phyloP scores from a whole-genome alignment of 35 echinoderm and acorn worm species.

The Ptychodera flava region DNA sequence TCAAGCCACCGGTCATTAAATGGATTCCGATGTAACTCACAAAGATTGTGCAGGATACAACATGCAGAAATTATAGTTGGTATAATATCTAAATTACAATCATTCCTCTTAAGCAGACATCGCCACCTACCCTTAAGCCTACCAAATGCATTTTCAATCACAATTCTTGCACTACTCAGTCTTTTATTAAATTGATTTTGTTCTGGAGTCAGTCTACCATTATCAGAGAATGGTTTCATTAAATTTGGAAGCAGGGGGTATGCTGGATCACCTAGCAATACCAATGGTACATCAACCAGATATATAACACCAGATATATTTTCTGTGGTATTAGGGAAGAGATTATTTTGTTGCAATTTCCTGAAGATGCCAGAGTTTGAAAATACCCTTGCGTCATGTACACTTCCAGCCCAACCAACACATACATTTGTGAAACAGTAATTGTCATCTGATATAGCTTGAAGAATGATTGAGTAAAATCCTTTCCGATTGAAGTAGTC shows the following conservation, averaged over 20 bases:
- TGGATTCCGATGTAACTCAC: neutral
- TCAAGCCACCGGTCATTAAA: too few species aligned
- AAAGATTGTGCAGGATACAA: constrained; percentile 26
- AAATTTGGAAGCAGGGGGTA: constrained; percentile 24
- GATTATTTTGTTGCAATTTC: too few species aligned
- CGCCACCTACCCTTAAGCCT: constrained; percentile 23
- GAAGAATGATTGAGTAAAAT: constrained; percentile 12
- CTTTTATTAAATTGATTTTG: constrained; percentile 10
- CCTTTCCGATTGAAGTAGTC: constrained; percentile 43
- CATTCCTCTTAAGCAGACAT: constrained; percentile 5
- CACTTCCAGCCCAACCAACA: constrained; percentile 40
- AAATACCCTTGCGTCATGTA: constrained; percentile 42
- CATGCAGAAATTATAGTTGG: neutral
- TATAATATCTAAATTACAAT: neutral
- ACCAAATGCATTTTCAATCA: constrained; percentile 28
- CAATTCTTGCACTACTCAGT: constrained; percentile 15
- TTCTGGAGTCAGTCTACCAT: neutral
- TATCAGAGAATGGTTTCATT: constrained; percentile 12
- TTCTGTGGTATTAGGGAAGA: too few species aligned
- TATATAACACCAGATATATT: too few species aligned
- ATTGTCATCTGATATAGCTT: constrained; percentile 6
- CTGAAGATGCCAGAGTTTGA: too few species aligned
- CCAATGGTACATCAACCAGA: constrained; percentile 7
- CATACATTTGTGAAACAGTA: constrained; percentile 38
- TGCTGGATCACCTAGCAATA: constrained; percentile 17